These are phyloP conservation scores for Siderastrea siderea DNA, from an alignment of 92 coral and sea anemone species.

Conservation along the genomic window DNA sequence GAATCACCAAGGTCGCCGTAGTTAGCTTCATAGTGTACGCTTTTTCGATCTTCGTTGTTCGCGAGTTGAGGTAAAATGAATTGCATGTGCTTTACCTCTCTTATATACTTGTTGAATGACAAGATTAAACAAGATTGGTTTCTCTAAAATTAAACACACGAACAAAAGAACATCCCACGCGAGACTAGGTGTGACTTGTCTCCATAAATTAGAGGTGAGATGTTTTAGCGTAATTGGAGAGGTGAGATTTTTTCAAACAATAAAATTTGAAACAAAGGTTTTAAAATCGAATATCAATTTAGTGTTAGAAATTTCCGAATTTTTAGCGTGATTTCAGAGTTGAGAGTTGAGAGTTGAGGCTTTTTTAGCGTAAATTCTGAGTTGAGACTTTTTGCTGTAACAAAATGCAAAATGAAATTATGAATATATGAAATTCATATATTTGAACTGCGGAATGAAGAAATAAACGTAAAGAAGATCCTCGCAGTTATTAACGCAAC, in stretches of 20 bases:
- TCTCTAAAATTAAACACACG: neutral
- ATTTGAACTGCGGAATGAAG: too few species aligned
- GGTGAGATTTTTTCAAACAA: constrained; percentile 5
- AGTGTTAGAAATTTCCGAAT: too few species aligned
- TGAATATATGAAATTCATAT: too few species aligned
- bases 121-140: neutral
- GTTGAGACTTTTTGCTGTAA: too few species aligned
- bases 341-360: too few species aligned
- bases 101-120: constrained; percentile 1
- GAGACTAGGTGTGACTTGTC: neutral
- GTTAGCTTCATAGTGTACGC: constrained; percentile 4
- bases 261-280: too few species aligned
- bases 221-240: neutral
- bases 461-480: too few species aligned
- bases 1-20: neutral
- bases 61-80: neutral
- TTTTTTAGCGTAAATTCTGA: too few species aligned
- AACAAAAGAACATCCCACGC: constrained; percentile 5
- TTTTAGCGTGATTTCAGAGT: too few species aligned
- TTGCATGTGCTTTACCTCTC: neutral
- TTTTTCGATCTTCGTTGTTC: neutral
- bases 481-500: too few species aligned
- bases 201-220: constrained; percentile 18
- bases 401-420: too few species aligned
- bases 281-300: too few species aligned